Percentiles rank a stretch among this genome's conserved stretches.
Conservation (phyloP, 1,140 invertebrate genomes). For the Hypsibius dujardini region DNA sequence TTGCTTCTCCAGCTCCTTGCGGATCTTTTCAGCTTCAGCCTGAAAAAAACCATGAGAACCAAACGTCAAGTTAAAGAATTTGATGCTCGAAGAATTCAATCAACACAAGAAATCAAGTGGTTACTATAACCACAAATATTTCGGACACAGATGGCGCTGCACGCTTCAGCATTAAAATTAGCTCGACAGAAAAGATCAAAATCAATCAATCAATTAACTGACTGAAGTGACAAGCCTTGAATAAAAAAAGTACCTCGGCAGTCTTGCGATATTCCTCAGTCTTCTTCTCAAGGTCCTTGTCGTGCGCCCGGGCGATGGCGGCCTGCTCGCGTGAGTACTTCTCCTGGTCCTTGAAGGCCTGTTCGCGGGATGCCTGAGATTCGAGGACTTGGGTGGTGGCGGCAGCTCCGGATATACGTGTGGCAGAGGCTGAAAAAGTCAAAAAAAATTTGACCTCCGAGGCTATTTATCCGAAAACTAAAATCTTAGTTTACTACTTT, state of each 20-base stretch:
- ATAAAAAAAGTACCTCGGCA: not conserved
- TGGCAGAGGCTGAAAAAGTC: not conserved
- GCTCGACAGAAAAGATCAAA: no score
- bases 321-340: not conserved
- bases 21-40: conserved; percentile 16
- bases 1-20: conserved; percentile 14
- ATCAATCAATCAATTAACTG: no score
- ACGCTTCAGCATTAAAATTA: no score
- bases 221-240: no score
- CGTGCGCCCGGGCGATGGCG: not conserved
- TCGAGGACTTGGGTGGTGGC: not conserved
- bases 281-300: not conserved
- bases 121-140: no score
- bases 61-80: no score
- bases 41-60: not conserved
- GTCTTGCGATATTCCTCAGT: not conserved
- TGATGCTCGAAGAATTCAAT: no score
- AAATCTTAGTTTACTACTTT: no score
- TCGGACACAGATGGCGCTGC: no score
- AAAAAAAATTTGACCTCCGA: no score
- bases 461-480: no score
- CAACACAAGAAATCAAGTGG: no score
- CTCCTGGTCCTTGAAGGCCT: not conserved
- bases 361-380: not conserved
- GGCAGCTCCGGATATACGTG: not conserved